These are phyloP conservation scores for Amphiura filiformis DNA, from an alignment of 35 echinoderm and acorn worm species.

Conservation along the genomic window DNA sequence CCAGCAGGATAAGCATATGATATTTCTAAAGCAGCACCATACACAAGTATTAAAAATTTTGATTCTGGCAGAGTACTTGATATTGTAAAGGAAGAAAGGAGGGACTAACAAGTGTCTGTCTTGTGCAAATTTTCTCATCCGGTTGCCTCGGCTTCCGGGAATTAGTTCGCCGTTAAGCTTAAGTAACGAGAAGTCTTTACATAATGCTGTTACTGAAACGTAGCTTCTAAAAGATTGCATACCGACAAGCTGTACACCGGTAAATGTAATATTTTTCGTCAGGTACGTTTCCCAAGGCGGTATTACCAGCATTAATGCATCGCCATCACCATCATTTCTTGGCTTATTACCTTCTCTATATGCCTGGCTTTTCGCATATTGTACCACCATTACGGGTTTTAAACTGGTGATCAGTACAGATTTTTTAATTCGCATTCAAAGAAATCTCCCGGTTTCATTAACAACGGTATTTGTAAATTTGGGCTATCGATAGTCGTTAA, in stretches of 20 bases:
- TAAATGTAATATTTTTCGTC: not conserved
- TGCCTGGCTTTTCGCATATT: not conserved
- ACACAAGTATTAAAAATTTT: slow-evolving; percentile 4
- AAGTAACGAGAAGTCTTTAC: not conserved
- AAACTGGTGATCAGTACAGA: not conserved
- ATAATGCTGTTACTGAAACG: not conserved
- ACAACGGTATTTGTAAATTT: not conserved
- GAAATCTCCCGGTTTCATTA: not conserved
- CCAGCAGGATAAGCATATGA: not conserved
- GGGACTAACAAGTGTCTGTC: not conserved
- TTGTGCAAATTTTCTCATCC: not conserved
- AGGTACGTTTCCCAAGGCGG: not conserved
- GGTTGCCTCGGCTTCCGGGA: not conserved
- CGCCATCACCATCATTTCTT: slow-evolving; percentile 1
- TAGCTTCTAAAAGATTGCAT: not conserved
- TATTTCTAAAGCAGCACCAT: not conserved
- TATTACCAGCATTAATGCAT: not conserved
- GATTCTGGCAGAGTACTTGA: not conserved
- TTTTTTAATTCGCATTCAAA: not conserved
- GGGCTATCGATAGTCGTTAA: not conserved
- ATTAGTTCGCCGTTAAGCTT: not conserved
- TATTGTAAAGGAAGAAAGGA: not conserved
- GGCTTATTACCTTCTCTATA: not conserved
- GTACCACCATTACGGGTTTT: not conserved
- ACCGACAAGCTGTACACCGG: not conserved